Evolutionary conservation across 2,113 vertebrate species (phyloP), one percentile per base, ranked within the genome.

Genomic region (Carassius carassius): DNA sequence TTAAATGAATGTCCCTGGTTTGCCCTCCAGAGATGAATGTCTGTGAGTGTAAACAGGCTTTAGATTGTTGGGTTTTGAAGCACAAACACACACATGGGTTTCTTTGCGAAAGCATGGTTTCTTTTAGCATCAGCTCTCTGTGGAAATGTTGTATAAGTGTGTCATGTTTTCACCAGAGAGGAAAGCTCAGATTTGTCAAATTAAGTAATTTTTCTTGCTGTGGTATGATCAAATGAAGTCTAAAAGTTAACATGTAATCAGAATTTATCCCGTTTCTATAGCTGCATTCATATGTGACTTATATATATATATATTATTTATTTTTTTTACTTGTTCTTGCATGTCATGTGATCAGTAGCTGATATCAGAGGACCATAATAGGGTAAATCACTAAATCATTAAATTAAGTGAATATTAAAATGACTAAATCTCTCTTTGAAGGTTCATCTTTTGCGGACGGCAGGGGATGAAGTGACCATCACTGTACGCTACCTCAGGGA

Each of bases 401-500:
- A 49, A 49, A 2, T 49, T 12, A 49, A 49, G 47, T 49, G 13
- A 49, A 49, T 49, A 29, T 65, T 65, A 8, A 41, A 9, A 41
- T 41, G 1, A 41, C 2, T 41, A 9, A 41, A 41, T 41, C 13
- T 70, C 51, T 1, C 62, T 25, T 14, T 74, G 72, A 94, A 99
- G 97, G 97, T 99, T 90, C 96, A 96, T 89, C 95, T 99, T 87
- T 90, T 99, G 92, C 93, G 96, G 88, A 98, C 96, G 19, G 97
- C 97, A 58, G 97, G 97, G 51, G 95, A 98, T 89, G 96, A 98
- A 92, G 97, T 99, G 92, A 96, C 96, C 90, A 90, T 99, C 93
- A 96, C 96, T 11, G 97, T 99, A 87, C 95, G 96, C 90, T 97
- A 98, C 92, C 95, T 98, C 92, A 96, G 96, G 93, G 96, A 98